A percentile compares a stretch with the other conserved stretches of the same genome.
Evolutionary conservation across 2,888 invertebrate genomes (phyloP).

Genomic region (Asteroscopus sphinx): DNA sequence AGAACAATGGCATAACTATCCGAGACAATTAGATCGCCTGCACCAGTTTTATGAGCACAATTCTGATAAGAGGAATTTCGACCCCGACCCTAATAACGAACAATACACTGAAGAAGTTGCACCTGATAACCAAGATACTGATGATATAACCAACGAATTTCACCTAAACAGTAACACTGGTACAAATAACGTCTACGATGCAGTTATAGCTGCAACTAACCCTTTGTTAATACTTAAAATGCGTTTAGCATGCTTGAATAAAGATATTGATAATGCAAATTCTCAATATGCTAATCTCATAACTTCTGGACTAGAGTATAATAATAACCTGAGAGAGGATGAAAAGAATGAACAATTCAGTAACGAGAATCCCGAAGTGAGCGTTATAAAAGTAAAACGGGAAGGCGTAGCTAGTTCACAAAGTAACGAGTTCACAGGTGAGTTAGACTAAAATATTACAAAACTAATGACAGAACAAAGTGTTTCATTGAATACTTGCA

Average conservation of each 20-base stretch:
- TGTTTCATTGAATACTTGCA: too few species aligned
- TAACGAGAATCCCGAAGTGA: conserved; percentile 64
- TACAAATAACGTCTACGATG: conserved; percentile 64
- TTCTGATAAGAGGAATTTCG: conserved; percentile 65
- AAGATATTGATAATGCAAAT: conserved; percentile 63
- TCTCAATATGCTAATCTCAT: conserved; percentile 56
- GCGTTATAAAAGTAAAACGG: conserved; percentile 72
- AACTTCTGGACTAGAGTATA: conserved; percentile 55
- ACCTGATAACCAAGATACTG: conserved; percentile 45
- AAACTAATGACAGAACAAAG: neutral
- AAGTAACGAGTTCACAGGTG: conserved; percentile 62
- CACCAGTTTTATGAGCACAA: conserved; percentile 67
- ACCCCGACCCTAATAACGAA: conserved; percentile 64
- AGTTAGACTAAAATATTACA: conserved; percentile 15
- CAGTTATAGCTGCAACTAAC: conserved; percentile 68
- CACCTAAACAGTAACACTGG: conserved; percentile 62
- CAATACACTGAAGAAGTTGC: conserved; percentile 55
- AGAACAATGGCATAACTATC: conserved; percentile 85
- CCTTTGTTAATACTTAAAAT: conserved; percentile 81
- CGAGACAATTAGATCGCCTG: conserved; percentile 81
- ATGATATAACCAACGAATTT: conserved; percentile 69
- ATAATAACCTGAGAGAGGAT: conserved; percentile 56
- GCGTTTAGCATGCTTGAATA: conserved; percentile 74
- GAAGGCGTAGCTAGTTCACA: conserved; percentile 62
- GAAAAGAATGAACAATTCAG: conserved; percentile 55